Conservation (phyloP, 2,113 vertebrate genomes). For the Hiodon alosoides region DNA sequence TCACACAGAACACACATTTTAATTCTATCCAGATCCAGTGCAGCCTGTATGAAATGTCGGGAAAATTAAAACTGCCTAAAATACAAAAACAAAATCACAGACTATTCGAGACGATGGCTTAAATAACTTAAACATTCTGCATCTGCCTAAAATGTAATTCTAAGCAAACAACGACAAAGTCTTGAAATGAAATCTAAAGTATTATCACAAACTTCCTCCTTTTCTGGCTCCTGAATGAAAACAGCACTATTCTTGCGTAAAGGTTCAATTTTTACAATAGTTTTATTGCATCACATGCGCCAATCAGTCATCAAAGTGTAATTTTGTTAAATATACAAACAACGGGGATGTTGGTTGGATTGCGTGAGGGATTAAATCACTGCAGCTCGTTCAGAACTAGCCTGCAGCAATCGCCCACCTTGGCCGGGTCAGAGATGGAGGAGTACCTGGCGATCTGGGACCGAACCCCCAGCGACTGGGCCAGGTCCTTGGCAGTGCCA, state of each 20-base stretch:
- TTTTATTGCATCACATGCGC: constrained; percentile 24
- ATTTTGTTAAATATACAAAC: constrained; percentile 23
- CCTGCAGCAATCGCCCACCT: constrained; percentile 89
- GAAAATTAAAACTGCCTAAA: not conserved
- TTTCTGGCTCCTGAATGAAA: constrained; percentile 1
- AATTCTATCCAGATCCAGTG: too few relatives aligned
- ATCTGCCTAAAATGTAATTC: not conserved
- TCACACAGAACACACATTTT: too few relatives aligned
- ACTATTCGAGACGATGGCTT: not conserved
- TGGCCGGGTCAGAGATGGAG: constrained; percentile 82
- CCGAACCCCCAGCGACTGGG: constrained; percentile 84
- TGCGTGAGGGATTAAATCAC: constrained; percentile 35
- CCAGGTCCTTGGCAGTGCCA: constrained; percentile 80
- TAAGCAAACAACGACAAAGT: not conserved
- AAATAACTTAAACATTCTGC: not conserved
- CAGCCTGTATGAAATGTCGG: too few relatives aligned
- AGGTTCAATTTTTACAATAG: constrained; percentile 3
- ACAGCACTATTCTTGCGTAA: constrained; percentile 1
- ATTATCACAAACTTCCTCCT: not conserved
- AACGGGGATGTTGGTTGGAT: not conserved
- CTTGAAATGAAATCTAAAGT: constrained; percentile 8
- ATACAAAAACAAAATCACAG: not conserved
- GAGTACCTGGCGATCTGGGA: constrained; percentile 89
- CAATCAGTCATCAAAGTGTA: constrained; percentile 10
- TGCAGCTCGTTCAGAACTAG: constrained; percentile 85